Base-by-base conservation (phyloP, 2,797 vertebrate genomes). In the Remorina albescens region DNA sequence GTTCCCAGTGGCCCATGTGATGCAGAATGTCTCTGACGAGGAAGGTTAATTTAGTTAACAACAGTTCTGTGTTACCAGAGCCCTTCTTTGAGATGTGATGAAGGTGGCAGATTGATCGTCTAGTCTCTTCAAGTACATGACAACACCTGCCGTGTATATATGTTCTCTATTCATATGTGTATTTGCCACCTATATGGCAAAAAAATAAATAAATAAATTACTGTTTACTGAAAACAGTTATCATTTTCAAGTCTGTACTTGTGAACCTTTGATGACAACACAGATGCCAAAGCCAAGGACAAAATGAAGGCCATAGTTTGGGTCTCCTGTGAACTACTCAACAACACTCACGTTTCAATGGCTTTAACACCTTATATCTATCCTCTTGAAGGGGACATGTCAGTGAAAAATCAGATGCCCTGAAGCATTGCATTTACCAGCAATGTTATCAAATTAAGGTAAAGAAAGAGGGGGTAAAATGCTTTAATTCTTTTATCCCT, bases 21-120 rank as follows among this genome's bases (percentile, higher is more conserved):
- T 86, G 85, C 72, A 60, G 61, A 69, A 69, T 1, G 73, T 86
- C 80, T 78, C 82, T 51, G 72, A 72, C 71, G 70, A 78, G 57
- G 66, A 55, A 86, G 86, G 87, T 88, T 86, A 89, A 89, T 91
- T 91, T 89, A 78, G 89, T 84, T 89, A 74, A 86, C 37, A 74
- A 86, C 37, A 32, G 47, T 68, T 69, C 78, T 53, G 8, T 74
- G 88, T 80, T 86, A 76, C 80, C 73, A 41, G 47, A 78, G 80
- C 42, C 44, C 68, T 76, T 84, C 78, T 80, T 79, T 78, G 67
- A 80, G 71, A 89, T 85, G 86, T 83, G 88, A 82, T 87, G 80
- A 77, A 89, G 90, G 85, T 92, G 92, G 80, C 80, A 86, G 83
- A 94, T 89, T 90, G 88, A 92, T 86, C 70, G 79, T 60, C 62